Base-by-base conservation (phyloP, 2,888 invertebrate species). In the Octodonta nipae region DNA sequence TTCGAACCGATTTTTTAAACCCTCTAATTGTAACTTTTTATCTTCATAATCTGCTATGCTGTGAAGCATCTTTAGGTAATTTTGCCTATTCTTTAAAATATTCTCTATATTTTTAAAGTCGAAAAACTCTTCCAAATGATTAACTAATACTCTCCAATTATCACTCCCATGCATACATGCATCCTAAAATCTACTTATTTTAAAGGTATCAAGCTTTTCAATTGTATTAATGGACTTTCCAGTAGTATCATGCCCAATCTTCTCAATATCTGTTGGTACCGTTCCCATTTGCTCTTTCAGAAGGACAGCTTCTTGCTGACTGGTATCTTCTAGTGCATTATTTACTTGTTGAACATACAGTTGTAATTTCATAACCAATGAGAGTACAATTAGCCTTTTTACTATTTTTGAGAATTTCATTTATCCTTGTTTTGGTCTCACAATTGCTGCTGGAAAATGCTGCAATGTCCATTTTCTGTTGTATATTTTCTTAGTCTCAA, bases 141-240 rank as follows among this genome's bases (percentile, higher is more conserved):
- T 72, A 0, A 87, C 78, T 44, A 87, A 63, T 4, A 84, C 78
- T 0, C 84, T 84, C 93, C 93, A 95, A 54, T 93, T 93, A 57
- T 95, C 93, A 0, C 92, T 91, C 55, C 92, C 92, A 47, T 84
- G 84, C 8, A 93, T n/a, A n/a, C n/a, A n/a, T n/a, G n/a, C n/a
- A n/a, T n/a, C n/a, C n/a, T n/a, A n/a, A n/a, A n/a, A n/a, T n/a
- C n/a, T n/a, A n/a, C n/a, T n/a, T n/a, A n/a, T 78, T 62, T 93
- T 93, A 25, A 91, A 70, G 33, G 69, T 71, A 56, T 95, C 93
- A 13, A 92, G 71, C 42, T 76, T 75, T 54, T 92, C 83, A 43
- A 95, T 63, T 5, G 76, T 79, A 44, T 80, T 76, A 66, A 95
- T 89, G 2, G 91, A 91, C 37, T 81, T 75, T 0, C 88, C 86